phyloP scores from a whole-genome alignment of 2,888 invertebrate species.

The Mayetiola destructor region DNA sequence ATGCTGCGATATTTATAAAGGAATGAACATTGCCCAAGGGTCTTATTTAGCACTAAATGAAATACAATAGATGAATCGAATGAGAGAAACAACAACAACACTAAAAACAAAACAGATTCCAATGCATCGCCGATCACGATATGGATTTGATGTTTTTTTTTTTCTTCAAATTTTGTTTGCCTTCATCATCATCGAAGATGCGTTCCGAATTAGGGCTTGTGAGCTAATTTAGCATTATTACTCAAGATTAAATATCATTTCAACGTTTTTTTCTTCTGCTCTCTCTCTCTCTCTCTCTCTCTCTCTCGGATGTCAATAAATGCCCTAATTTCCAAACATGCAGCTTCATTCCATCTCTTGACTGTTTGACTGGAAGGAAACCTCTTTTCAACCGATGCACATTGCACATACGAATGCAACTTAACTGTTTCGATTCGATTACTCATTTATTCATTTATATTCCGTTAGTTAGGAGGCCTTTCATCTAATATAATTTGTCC shows the following conservation, averaged over 20 bases:
- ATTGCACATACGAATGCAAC: no score
- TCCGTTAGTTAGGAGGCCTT: no score
- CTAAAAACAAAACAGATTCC: not conserved
- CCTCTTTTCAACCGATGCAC: no score
- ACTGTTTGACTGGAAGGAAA: constrained; percentile 1
- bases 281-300: no score
- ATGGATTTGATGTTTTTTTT: constrained; percentile 6
- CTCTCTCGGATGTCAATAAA: not conserved
- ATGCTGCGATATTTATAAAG: not conserved
- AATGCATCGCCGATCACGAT: not conserved
- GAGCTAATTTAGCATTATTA: constrained; percentile 11
- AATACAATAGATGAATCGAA: not conserved
- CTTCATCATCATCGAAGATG: no score
- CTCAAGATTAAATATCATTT: constrained; percentile 10
- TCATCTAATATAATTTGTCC: no score
- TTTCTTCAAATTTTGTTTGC: no score
- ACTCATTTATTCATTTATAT: not conserved
- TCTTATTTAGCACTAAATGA: not conserved
- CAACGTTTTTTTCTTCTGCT: no score
- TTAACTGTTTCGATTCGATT: no score
- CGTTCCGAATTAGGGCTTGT: constrained; percentile 2
- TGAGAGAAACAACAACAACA: constrained; percentile 2
- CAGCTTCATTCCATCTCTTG: not conserved
- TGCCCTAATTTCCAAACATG: constrained; percentile 4
- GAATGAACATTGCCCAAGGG: constrained; percentile 4